Evolutionary conservation across 2,888 invertebrate genomes (phyloP).

Genomic region (Andrena dorsata): DNA sequence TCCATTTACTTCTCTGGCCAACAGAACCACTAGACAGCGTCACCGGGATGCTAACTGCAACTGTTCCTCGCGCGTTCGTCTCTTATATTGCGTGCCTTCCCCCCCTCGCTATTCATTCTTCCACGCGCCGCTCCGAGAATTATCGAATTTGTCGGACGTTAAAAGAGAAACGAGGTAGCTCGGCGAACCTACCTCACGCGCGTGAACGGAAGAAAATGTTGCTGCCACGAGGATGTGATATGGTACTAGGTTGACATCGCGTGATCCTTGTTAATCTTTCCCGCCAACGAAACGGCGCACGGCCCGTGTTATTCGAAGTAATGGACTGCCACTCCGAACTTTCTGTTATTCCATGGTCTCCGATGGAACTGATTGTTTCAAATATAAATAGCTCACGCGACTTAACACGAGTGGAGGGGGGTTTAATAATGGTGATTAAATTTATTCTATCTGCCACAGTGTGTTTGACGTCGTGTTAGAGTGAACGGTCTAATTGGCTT

Average conservation of each 20-base stretch:
- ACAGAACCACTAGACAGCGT: slow-evolving; percentile 36
- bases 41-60: background rate
- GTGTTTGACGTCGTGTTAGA: no score
- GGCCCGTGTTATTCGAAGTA: background rate
- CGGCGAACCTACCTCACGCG: background rate
- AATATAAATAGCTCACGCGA: background rate
- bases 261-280: background rate
- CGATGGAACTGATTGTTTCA: background rate
- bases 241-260: background rate
- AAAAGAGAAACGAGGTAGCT: slow-evolving; percentile 6
- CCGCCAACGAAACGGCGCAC: background rate
- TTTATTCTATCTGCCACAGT: no score
- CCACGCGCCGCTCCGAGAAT: background rate
- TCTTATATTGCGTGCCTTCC: background rate
- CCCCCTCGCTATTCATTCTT: slow-evolving; percentile 3
- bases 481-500: no score
- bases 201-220: background rate
- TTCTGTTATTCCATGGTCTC: background rate
- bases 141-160: slow-evolving; percentile 10
- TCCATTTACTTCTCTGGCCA: slow-evolving; percentile 61
- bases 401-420: background rate
- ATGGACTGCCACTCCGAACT: background rate
- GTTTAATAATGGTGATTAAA: no score
- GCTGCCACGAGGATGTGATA: background rate
- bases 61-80: background rate